Percentiles rank a stretch among this genome's conserved stretches.
Evolutionary conservation across 1,140 invertebrate species (phyloP).

Genomic region (Gryon sp.): DNA sequence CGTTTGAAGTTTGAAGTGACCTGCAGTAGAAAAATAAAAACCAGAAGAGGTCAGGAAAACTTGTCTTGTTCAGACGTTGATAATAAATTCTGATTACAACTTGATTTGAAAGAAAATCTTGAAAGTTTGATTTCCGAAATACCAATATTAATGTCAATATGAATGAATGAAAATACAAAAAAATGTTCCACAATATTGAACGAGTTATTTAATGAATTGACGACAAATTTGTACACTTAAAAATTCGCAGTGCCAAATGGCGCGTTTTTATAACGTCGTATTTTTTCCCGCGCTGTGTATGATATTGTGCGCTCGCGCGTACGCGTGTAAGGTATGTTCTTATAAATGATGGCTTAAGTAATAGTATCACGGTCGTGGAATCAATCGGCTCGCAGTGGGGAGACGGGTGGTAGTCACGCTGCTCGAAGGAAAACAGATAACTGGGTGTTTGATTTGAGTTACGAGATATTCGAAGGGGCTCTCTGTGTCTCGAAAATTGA

Average conservation of each 20-base stretch:
- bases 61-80: too few relatives aligned
- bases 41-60: too few relatives aligned
- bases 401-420: conserved; percentile 26
- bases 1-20: too few relatives aligned
- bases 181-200: neutral
- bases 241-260: neutral
- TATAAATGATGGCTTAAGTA: conserved; percentile 54
- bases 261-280: neutral
- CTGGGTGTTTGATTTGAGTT: conserved; percentile 28
- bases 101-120: too few relatives aligned
- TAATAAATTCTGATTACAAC: too few relatives aligned
- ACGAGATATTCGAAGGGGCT: conserved; percentile 56
- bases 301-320: conserved; percentile 17
- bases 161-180: too few relatives aligned
- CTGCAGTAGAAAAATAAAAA: too few relatives aligned
- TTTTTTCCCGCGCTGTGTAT: conserved; percentile 11
- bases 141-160: too few relatives aligned
- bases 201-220: too few relatives aligned
- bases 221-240: conserved; percentile 3
- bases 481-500: conserved; percentile 51
- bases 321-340: conserved; percentile 35
- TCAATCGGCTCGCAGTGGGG: conserved; percentile 37
- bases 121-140: too few relatives aligned
- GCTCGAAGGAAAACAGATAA: conserved; percentile 37
- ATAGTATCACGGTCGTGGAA: conserved; percentile 58